These are phyloP conservation scores for Mesembrinibis cayennensis DNA, from an alignment of 2,113 vertebrate genomes.

Conservation along the genomic window DNA sequence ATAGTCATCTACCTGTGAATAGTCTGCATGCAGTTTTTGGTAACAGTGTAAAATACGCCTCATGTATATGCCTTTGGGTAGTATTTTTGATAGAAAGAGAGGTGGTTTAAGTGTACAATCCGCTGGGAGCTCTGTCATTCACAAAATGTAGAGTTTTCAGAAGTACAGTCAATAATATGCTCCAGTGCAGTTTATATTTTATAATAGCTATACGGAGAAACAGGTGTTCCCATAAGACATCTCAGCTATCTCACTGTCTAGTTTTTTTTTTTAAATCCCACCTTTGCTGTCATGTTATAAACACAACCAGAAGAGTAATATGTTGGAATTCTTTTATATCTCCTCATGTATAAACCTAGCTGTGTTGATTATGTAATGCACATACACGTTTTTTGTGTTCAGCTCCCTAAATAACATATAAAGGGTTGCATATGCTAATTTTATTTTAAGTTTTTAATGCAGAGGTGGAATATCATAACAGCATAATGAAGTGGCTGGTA, in stretches of 20 bases:
- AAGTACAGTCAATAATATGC: not conserved
- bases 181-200: not conserved
- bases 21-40: not conserved
- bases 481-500: not conserved
- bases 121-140: not conserved
- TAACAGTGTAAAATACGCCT: not conserved
- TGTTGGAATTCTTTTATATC: not conserved
- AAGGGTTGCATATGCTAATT: not conserved
- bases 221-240: not conserved
- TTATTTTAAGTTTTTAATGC: not conserved
- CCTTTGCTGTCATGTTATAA: not conserved
- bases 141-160: not conserved
- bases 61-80: not conserved
- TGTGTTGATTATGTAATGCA: not conserved
- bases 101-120: not conserved
- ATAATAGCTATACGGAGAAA: not conserved
- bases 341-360: not conserved
- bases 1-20: not conserved
- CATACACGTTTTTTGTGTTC: not conserved
- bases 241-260: not conserved
- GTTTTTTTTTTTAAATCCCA: not conserved
- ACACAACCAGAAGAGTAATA: not conserved
- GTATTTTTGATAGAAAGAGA: not conserved
- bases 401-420: not conserved
- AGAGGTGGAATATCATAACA: not conserved